phyloP scores from a whole-genome alignment of 2,888 invertebrate species.

The Dasypolia templi region DNA sequence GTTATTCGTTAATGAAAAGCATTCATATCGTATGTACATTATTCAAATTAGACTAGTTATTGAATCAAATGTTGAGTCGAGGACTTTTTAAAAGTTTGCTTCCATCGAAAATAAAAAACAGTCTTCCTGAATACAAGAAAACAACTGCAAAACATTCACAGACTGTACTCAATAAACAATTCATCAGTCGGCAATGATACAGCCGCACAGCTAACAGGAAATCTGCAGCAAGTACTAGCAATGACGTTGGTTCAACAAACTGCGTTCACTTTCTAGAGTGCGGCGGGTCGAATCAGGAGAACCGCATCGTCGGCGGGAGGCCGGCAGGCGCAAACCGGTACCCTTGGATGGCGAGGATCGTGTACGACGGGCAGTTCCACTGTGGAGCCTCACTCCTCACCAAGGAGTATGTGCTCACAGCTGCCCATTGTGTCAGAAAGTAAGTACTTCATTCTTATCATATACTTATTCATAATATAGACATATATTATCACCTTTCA shows the following conservation, averaged over 20 bases:
- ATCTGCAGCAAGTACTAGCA: constrained; percentile 57
- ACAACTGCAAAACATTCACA: neutral
- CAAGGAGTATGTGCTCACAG: constrained; percentile 95
- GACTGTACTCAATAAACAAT: constrained; percentile 30
- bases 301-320: constrained; percentile 95
- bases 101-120: neutral
- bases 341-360: constrained; percentile 96
- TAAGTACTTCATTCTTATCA: constrained; percentile 77
- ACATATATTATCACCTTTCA: neutral
- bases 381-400: constrained; percentile 96
- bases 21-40: no score
- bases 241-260: constrained; percentile 74
- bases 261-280: constrained; percentile 91
- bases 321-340: constrained; percentile 95
- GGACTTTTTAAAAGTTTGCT: no score
- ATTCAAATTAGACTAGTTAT: no score
- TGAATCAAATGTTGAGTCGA: no score
- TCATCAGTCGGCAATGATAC: constrained; percentile 56
- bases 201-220: constrained; percentile 63
- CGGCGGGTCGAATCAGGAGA: constrained; percentile 95
- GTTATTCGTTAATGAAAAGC: no score
- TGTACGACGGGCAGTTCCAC: constrained; percentile 97
- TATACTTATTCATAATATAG: neutral
- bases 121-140: neutral
- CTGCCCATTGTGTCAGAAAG: constrained; percentile 96